phyloP scores from a whole-genome alignment of 2,888 invertebrate species.

The Cephus spinipes region DNA sequence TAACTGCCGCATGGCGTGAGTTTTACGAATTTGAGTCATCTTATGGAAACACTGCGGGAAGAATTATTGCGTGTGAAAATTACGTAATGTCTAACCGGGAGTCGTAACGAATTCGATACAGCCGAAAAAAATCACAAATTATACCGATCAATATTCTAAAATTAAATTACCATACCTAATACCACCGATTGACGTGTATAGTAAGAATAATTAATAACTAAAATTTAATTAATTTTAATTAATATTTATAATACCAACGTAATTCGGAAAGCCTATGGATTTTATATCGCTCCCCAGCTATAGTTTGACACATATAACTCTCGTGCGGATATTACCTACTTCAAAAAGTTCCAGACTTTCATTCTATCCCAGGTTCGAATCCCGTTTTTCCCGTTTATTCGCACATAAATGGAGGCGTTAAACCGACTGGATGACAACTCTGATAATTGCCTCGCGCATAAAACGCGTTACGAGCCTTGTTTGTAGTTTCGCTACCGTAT shows the following conservation, averaged over 20 bases:
- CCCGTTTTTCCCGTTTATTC: constrained; percentile 50
- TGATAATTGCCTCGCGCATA: constrained; percentile 60
- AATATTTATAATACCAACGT: not conserved
- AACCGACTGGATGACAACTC: constrained; percentile 61
- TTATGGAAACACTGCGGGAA: not conserved
- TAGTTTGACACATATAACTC: not conserved
- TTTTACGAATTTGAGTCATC: constrained; percentile 36
- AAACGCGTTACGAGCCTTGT: constrained; percentile 57
- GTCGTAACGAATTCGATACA: not conserved
- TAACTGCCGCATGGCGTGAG: constrained; percentile 58
- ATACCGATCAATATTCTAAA: not conserved
- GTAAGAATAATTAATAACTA: not conserved
- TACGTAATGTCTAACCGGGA: not conserved
- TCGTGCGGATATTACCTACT: not conserved
- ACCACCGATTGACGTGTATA: not conserved
- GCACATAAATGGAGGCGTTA: constrained; percentile 57
- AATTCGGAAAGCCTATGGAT: not conserved
- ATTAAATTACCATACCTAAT: not conserved
- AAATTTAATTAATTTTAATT: not conserved
- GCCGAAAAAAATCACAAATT: not conserved
- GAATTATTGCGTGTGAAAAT: not conserved
- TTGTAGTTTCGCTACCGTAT: constrained; percentile 42
- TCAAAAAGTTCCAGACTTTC: not conserved
- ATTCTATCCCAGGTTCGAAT: constrained; percentile 28
- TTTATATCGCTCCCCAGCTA: not conserved